phyloP scores from a whole-genome alignment of 2,113 vertebrate genomes.

The Gambusia holbrooki region DNA sequence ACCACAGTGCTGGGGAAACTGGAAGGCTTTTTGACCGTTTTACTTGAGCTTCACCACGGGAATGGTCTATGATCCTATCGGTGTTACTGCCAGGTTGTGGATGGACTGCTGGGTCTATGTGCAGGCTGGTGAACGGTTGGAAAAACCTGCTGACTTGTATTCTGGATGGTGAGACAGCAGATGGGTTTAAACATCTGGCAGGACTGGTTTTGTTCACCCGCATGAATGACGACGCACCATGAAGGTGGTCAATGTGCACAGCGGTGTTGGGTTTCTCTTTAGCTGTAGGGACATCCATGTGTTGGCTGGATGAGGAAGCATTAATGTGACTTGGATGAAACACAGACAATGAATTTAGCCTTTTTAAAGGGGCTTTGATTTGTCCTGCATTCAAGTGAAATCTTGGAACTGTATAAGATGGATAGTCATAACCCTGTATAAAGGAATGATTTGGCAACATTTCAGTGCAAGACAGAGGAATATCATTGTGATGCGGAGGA shows the following conservation, averaged over 20 bases:
- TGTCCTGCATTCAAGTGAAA: constrained; percentile 61
- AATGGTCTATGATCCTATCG: constrained; percentile 56
- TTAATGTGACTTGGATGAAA: constrained; percentile 26
- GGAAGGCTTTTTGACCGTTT: constrained; percentile 30
- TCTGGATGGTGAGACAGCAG: constrained; percentile 25
- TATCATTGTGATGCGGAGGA: constrained; percentile 51
- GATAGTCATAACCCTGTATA: constrained; percentile 58
- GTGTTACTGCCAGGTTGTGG: constrained; percentile 30
- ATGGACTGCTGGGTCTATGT: constrained; percentile 32
- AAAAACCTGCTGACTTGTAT: constrained; percentile 30
- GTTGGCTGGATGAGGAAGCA: constrained; percentile 30
- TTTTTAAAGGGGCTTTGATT: constrained; percentile 42
- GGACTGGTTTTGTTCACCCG: constrained; percentile 28
- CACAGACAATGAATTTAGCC: constrained; percentile 34
- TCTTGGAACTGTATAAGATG: constrained; percentile 64
- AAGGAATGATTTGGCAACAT: constrained; percentile 63
- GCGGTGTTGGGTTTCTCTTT: constrained; percentile 21
- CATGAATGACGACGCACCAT: constrained; percentile 11
- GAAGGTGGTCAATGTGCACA: constrained; percentile 17
- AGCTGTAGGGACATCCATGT: constrained; percentile 18
- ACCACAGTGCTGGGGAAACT: constrained; percentile 62
- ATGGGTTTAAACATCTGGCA: constrained; percentile 14
- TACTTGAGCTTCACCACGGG: constrained; percentile 39
- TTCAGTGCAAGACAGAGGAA: constrained; percentile 45
- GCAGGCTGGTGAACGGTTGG: constrained; percentile 22